phyloP scores from a whole-genome alignment of 2,797 vertebrate genomes.

The Bradypodion ventrale region DNA sequence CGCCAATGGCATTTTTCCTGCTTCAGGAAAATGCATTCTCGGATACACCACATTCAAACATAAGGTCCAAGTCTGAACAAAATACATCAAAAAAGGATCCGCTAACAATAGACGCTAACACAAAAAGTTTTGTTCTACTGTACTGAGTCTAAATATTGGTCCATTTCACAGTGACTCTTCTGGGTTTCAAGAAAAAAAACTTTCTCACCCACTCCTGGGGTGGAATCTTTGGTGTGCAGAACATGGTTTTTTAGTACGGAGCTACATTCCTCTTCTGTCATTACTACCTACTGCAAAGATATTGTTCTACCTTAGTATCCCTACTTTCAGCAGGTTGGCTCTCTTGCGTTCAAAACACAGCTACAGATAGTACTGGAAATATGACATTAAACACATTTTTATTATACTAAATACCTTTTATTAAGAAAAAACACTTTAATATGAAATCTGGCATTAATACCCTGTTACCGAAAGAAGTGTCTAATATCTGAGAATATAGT shows the following conservation, averaged over 20 bases:
- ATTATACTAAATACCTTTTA: neutral
- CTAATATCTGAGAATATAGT: neutral
- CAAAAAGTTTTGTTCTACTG: neutral
- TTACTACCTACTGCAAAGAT: neutral
- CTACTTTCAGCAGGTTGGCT: neutral
- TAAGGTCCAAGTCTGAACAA: neutral
- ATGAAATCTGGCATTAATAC: neutral
- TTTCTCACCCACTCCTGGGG: neutral
- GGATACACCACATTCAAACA: no score
- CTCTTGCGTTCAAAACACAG: constrained; percentile 7
- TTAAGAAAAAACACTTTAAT: neutral
- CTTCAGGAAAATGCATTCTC: no score
- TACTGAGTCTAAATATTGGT: neutral
- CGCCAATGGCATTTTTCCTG: no score
- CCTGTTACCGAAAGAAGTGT: neutral
- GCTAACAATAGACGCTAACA: neutral
- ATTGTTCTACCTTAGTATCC: neutral
- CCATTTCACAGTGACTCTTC: neutral
- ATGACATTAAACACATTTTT: neutral
- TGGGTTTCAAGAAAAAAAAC: neutral
- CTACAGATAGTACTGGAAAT: neutral
- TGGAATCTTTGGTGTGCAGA: neutral
- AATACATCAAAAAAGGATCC: neutral
- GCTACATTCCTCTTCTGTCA: neutral
- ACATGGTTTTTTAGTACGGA: neutral